phyloP scores from a whole-genome alignment of 1,140 invertebrate species.

The Drosophila orena region DNA sequence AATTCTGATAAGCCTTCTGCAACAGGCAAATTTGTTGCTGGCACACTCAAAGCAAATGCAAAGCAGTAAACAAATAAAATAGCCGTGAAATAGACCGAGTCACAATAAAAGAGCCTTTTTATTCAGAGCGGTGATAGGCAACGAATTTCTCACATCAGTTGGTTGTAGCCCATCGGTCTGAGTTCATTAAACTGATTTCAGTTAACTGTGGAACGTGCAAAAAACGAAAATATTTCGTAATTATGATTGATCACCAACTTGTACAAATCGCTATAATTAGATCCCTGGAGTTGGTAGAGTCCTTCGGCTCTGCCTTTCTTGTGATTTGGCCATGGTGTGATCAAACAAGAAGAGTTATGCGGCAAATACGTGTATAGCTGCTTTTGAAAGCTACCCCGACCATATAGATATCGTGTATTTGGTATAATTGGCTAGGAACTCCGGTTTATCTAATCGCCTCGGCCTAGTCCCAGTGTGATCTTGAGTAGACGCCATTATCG shows the following conservation, averaged over 20 bases:
- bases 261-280: not conserved
- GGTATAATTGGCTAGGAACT: slow-evolving; percentile 14
- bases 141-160: slow-evolving; percentile 5
- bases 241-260: not conserved
- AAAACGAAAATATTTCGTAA: not conserved
- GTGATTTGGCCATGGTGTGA: slow-evolving; percentile 4
- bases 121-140: slow-evolving; percentile 30
- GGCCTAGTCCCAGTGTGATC: slow-evolving; percentile 44
- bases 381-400: slow-evolving; percentile 2
- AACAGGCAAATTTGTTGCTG: not conserved
- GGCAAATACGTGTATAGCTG: slow-evolving; percentile 5
- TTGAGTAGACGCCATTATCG: slow-evolving; percentile 41
- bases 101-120: slow-evolving; percentile 17
- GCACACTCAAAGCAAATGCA: slow-evolving; percentile 7
- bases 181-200: slow-evolving; percentile 40
- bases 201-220: not conserved
- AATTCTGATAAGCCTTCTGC: slow-evolving; percentile 12
- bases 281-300: no score
- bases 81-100: slow-evolving; percentile 13
- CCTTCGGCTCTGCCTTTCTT: not conserved
- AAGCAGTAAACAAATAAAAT: slow-evolving; percentile 1
- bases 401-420: slow-evolving; percentile 34
- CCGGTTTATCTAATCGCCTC: slow-evolving; percentile 61
- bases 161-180: not conserved
- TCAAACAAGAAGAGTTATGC: slow-evolving; percentile 12